phyloP scores from a whole-genome alignment of 2,113 vertebrate species.

The Microcebus lehilahytsara region DNA sequence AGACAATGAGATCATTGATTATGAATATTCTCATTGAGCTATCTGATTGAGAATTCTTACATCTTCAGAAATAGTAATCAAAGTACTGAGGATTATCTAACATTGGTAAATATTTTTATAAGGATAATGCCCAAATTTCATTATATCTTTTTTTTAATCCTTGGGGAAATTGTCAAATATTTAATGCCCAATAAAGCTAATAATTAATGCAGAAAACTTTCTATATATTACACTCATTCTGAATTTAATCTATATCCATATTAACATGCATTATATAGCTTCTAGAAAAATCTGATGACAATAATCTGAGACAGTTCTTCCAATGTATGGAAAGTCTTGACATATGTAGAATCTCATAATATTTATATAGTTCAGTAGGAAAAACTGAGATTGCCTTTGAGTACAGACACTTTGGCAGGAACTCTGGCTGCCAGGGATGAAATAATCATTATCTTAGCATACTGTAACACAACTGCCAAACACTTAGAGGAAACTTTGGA shows the following conservation, averaged over 20 bases:
- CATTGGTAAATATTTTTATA: background rate
- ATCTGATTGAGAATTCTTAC: background rate
- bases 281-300: background rate
- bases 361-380: background rate
- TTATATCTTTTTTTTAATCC: background rate
- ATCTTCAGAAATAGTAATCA: background rate
- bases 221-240: background rate
- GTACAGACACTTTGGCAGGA: background rate
- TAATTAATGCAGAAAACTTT: background rate
- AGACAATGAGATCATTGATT: background rate
- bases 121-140: background rate
- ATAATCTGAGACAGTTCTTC: background rate
- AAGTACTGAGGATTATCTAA: background rate
- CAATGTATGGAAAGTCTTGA: background rate
- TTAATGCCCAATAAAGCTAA: background rate
- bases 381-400: background rate
- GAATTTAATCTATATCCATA: background rate
- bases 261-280: background rate
- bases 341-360: background rate
- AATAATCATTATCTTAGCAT: background rate
- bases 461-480: background rate
- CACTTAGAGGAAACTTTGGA: background rate
- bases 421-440: background rate
- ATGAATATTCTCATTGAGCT: background rate
- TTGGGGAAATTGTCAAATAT: background rate